Percentiles rank a stretch among this genome's conserved stretches.
These are phyloP conservation scores for Itoplectis maculator DNA, from an alignment of 2,888 invertebrate species.

Conservation along the genomic window DNA sequence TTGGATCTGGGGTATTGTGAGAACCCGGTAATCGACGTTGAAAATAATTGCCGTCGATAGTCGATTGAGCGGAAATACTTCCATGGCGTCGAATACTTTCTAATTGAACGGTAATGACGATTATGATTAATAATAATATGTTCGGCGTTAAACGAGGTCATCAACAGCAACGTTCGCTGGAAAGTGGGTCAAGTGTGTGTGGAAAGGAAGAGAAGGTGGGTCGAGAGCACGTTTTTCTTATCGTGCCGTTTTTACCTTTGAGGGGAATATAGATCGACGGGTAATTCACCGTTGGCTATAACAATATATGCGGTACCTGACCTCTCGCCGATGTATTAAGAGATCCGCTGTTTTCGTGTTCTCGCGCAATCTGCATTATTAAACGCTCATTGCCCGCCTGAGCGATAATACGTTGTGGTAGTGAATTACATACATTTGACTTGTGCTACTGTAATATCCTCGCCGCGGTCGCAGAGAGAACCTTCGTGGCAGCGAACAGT, in stretches of 20 bases:
- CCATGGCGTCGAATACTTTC: background rate
- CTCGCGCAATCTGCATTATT: constrained; percentile 54
- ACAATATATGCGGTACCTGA: constrained; percentile 2
- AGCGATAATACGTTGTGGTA: background rate
- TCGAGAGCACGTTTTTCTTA: background rate
- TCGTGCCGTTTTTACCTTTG: constrained; percentile 9
- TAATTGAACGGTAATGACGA: background rate
- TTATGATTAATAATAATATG: constrained; percentile 3
- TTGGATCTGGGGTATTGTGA: background rate
- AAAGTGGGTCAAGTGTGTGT: background rate
- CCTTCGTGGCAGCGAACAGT: constrained; percentile 40
- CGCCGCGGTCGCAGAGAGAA: too few relatives aligned
- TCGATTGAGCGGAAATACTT: constrained; percentile 3
- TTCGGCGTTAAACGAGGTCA: too few relatives aligned
- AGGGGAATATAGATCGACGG: background rate
- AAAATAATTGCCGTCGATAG: constrained; percentile 3
- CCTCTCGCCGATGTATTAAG: constrained; percentile 35
- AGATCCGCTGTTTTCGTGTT: constrained; percentile 45
- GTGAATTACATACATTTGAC: background rate
- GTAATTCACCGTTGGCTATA: background rate
- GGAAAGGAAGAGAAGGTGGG: background rate
- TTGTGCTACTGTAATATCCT: background rate
- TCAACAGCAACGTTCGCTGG: background rate
- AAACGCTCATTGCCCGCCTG: constrained; percentile 36
- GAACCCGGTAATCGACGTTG: background rate